Percentiles rank a stretch among this genome's conserved stretches.
These are phyloP conservation scores for Polyommatus iphigenia DNA, from an alignment of 2,888 invertebrate genomes.

Conservation along the genomic window DNA sequence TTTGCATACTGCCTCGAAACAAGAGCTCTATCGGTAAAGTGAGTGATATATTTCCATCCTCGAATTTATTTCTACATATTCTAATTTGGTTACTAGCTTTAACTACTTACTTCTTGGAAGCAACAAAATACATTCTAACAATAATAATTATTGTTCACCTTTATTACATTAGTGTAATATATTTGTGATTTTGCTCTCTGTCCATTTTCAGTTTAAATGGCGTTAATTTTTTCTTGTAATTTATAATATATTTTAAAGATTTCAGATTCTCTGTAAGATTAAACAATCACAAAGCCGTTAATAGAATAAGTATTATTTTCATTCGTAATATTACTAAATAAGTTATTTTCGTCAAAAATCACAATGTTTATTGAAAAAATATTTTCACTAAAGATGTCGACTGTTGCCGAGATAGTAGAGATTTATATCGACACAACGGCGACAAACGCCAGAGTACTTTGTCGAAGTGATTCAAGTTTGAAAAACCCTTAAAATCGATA, in stretches of 20 bases:
- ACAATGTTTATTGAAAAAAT: background rate
- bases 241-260: too few relatives aligned
- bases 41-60: background rate
- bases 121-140: too few relatives aligned
- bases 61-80: background rate
- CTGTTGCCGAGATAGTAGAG: background rate
- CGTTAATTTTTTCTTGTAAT: too few relatives aligned
- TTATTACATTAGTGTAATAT: too few relatives aligned
- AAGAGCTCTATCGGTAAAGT: background rate
- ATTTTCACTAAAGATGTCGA: background rate
- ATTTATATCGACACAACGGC: conserved; percentile 31
- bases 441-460: conserved; percentile 22
- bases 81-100: background rate
- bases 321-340: background rate
- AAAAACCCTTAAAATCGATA: conserved; percentile 54
- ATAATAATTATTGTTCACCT: too few relatives aligned
- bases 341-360: background rate
- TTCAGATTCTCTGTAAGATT: too few relatives aligned
- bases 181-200: too few relatives aligned
- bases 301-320: too few relatives aligned
- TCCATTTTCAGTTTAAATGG: too few relatives aligned
- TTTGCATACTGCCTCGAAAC: conserved; percentile 22
- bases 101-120: too few relatives aligned
- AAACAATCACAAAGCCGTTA: too few relatives aligned
- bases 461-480: conserved; percentile 36